phyloP scores from a whole-genome alignment of 2,888 invertebrate genomes.

The Itoplectis maculator region DNA sequence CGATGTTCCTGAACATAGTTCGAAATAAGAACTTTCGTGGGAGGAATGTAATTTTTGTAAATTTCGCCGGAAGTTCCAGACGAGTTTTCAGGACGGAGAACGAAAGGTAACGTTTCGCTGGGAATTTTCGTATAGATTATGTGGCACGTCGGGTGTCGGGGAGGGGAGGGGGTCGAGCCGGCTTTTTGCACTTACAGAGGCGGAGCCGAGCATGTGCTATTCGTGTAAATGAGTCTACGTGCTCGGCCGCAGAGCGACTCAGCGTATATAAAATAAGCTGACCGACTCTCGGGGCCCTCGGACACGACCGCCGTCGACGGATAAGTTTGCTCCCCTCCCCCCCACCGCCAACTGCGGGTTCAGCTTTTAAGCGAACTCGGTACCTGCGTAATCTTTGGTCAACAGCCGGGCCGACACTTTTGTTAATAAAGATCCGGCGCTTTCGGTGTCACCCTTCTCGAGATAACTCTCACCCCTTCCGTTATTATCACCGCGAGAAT shows the following conservation, averaged over 20 bases:
- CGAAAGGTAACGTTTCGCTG: slow-evolving; percentile 57
- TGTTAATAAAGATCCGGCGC: slow-evolving; percentile 53
- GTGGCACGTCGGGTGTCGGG: slow-evolving; percentile 55
- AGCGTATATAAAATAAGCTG: slow-evolving; percentile 83
- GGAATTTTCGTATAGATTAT: slow-evolving; percentile 62
- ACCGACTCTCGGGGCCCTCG: slow-evolving; percentile 72
- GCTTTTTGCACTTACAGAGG: slow-evolving; percentile 73
- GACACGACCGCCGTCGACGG: slow-evolving; percentile 70
- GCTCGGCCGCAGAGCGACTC: slow-evolving; percentile 80
- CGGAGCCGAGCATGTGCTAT: slow-evolving; percentile 71
- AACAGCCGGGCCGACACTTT: slow-evolving; percentile 76
- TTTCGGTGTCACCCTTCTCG: slow-evolving; percentile 5
- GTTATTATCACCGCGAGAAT: background rate
- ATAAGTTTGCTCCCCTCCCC: slow-evolving; percentile 79
- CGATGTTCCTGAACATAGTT: no score
- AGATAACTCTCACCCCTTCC: slow-evolving; percentile 1
- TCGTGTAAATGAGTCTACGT: slow-evolving; percentile 82
- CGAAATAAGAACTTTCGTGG: no score
- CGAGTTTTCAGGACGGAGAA: no score
- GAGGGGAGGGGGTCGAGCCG: no score
- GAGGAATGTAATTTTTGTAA: background rate
- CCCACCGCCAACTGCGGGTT: slow-evolving; percentile 79
- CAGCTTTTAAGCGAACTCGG: slow-evolving; percentile 72
- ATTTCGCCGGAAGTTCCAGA: background rate
- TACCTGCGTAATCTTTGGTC: slow-evolving; percentile 78